These are phyloP conservation scores for Labrus mixtus DNA, from an alignment of 2,113 vertebrate genomes.

Conservation along the genomic window DNA sequence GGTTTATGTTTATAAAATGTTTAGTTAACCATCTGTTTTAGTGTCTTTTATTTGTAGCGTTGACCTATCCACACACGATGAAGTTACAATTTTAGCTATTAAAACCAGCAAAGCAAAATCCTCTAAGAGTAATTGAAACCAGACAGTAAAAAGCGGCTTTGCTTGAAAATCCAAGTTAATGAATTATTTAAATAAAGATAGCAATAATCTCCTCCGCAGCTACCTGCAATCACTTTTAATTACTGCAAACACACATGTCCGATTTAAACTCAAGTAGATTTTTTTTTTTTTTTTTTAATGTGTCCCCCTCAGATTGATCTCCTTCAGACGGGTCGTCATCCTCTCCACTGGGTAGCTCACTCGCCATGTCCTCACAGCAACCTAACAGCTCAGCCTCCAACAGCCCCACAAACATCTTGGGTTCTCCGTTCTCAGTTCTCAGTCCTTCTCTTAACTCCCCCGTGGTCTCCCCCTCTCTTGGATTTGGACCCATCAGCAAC, in stretches of 20 bases:
- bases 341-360: conserved; percentile 65
- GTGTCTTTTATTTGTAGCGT: too few relatives aligned
- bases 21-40: too few relatives aligned
- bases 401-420: conserved; percentile 85
- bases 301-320: conserved; percentile 59
- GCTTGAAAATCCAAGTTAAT: background rate
- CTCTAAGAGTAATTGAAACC: background rate
- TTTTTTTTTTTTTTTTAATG: background rate
- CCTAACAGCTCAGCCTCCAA: conserved; percentile 86
- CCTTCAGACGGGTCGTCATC: conserved; percentile 59
- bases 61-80: too few relatives aligned
- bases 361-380: conserved; percentile 84
- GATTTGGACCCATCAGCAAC: conserved; percentile 90
- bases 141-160: background rate
- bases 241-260: background rate
- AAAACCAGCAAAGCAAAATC: background rate
- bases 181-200: background rate
- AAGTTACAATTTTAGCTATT: background rate
- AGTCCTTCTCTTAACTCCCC: conserved; percentile 90
- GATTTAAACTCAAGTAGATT: background rate
- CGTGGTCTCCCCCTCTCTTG: conserved; percentile 87
- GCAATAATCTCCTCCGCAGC: too few relatives aligned
- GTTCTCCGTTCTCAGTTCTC: conserved; percentile 90
- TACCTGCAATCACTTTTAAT: background rate
- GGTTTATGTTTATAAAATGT: too few relatives aligned